Evolutionary conservation across 53 echinoderm and acorn worm genomes (phyloP).

Genomic region (Echinometra lucunter): DNA sequence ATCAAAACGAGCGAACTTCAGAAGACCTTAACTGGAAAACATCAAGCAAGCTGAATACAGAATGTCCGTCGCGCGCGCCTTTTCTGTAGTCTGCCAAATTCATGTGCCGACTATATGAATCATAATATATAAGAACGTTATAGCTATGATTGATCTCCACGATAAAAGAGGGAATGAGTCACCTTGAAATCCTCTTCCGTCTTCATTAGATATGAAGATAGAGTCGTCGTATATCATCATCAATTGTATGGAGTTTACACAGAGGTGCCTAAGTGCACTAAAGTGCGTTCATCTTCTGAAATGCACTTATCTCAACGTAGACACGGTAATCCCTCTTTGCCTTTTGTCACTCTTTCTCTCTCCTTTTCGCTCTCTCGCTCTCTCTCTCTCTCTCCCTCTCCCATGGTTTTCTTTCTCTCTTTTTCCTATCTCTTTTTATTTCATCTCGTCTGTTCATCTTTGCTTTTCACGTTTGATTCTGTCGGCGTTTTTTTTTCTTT

Average conservation of each 20-base stretch:
- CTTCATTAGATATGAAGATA: background rate
- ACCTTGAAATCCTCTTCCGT: background rate
- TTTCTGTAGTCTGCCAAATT: background rate
- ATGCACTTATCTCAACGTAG: background rate
- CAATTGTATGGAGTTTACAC: background rate
- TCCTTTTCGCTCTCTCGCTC: background rate
- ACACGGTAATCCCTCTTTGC: background rate
- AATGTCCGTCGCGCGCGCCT: background rate
- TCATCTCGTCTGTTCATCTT: no score
- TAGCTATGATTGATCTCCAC: background rate
- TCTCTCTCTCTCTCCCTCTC: background rate
- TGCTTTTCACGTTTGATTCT: no score
- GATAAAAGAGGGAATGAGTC: background rate
- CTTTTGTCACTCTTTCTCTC: background rate
- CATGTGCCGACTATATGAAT: background rate
- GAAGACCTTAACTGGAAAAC: background rate
- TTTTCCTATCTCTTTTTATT: background rate
- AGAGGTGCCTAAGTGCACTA: background rate
- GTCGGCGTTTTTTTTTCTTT: background rate
- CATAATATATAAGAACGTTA: background rate
- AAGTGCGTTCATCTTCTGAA: slow-evolving; percentile 6
- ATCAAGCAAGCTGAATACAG: background rate
- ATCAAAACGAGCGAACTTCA: background rate
- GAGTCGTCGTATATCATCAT: background rate
- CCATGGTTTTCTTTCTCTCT: background rate